Conservation (phyloP, 2,113 vertebrate species). For the Microtus montanus region DNA sequence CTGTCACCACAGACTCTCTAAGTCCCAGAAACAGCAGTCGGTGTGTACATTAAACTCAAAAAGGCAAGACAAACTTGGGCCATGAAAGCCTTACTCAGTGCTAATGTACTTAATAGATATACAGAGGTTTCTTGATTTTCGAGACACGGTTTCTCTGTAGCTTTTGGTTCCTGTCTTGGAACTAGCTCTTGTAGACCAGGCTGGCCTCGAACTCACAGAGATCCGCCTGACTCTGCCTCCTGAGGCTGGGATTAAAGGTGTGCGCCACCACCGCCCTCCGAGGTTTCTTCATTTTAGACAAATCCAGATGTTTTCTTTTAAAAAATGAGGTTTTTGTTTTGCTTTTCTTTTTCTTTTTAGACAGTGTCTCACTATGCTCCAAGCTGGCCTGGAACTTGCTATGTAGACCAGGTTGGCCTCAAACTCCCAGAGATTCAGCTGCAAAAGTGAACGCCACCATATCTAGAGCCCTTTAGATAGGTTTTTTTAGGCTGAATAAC, state of each 20-base stretch:
- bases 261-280: no score
- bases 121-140: background rate
- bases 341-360: background rate
- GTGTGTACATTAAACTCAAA: background rate
- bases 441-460: background rate
- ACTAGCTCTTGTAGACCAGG: no score
- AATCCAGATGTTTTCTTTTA: slow-evolving; percentile 21
- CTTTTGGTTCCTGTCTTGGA: no score
- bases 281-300: slow-evolving; percentile 16
- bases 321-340: background rate
- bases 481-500: background rate
- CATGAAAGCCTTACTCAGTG: slow-evolving; percentile 1
- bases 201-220: no score
- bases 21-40: slow-evolving; percentile 63
- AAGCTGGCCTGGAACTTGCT: background rate
- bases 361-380: background rate
- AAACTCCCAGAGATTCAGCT: background rate
- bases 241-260: no score
- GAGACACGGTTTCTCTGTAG: no score
- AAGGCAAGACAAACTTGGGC: background rate
- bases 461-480: background rate
- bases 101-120: background rate
- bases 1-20: slow-evolving; percentile 38
- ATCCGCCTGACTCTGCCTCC: no score
- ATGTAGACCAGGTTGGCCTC: background rate